Conservation (phyloP, 37 sponge, comb jelly and placozoan species). For the Axinella damicornis region DNA sequence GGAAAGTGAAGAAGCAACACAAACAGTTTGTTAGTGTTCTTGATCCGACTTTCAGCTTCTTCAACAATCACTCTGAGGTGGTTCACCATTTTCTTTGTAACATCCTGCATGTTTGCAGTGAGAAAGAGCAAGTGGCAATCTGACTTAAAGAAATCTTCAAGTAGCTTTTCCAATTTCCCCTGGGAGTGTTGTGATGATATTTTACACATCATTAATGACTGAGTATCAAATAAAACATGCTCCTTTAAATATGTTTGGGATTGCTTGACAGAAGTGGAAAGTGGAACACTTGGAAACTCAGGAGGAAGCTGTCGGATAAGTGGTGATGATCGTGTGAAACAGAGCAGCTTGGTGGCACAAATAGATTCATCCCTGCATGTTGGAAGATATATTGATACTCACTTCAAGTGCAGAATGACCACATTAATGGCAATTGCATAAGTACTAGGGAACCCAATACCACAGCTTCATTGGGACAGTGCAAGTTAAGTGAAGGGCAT, state of each 20-base stretch:
- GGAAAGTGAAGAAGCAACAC: slow-evolving; percentile 74
- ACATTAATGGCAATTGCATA: too few relatives aligned
- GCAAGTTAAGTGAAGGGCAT: too few relatives aligned
- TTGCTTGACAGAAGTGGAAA: too few relatives aligned
- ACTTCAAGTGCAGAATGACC: too few relatives aligned
- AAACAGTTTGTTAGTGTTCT: slow-evolving; percentile 14
- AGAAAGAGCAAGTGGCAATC: background rate
- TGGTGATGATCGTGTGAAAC: slow-evolving; percentile 78
- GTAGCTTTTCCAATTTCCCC: background rate
- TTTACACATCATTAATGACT: slow-evolving; percentile 26
- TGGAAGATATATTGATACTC: too few relatives aligned
- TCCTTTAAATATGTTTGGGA: too few relatives aligned
- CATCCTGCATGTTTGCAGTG: slow-evolving; percentile 5
- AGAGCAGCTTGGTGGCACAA: slow-evolving; percentile 69
- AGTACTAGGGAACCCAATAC: too few relatives aligned
- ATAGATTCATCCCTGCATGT: too few relatives aligned
- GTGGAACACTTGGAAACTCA: slow-evolving; percentile 2
- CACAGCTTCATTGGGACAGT: too few relatives aligned
- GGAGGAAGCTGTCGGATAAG: slow-evolving; percentile 64
- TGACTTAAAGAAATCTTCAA: slow-evolving; percentile 19
- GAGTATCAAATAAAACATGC: background rate
- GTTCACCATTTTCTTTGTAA: slow-evolving; percentile 51
- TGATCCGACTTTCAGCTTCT: slow-evolving; percentile 37
- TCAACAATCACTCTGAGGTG: slow-evolving; percentile 66
- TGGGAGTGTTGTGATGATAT: slow-evolving; percentile 29